A percentile compares a stretch with the other conserved stretches of the same genome.
These are phyloP conservation scores for Notodonta ziczac DNA, from an alignment of 2,888 invertebrate species.

Conservation along the genomic window DNA sequence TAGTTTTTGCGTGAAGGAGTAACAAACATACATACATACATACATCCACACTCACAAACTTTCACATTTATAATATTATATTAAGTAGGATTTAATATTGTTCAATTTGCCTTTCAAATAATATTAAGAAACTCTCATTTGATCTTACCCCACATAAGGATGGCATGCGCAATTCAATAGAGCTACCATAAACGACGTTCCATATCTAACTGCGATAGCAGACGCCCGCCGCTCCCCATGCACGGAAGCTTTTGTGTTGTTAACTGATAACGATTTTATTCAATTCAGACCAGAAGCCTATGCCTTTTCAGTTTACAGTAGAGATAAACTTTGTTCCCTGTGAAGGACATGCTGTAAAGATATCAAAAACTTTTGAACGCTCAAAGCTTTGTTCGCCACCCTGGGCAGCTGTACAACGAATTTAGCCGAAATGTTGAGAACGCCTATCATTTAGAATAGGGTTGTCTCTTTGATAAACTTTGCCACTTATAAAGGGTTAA, in stretches of 20 bases:
- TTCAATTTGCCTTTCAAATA: no score
- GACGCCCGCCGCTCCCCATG: not conserved
- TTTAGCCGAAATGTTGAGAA: not conserved
- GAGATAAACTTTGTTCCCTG: not conserved
- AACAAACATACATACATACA: no score
- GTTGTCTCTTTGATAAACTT: not conserved
- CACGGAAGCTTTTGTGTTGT: not conserved
- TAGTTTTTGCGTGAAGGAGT: no score
- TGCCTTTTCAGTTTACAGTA: not conserved
- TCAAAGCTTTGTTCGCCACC: not conserved
- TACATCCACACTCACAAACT: no score
- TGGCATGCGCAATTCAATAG: no score
- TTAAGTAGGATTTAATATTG: no score
- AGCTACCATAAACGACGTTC: not conserved
- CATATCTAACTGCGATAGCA: not conserved
- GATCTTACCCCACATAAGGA: no score
- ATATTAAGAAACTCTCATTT: no score
- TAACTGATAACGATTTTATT: not conserved
- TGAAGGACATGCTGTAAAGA: slow-evolving; percentile 2
- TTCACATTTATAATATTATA: no score
- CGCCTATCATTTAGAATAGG: not conserved
- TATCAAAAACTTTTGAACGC: not conserved
- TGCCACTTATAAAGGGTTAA: not conserved
- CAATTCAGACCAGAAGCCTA: not conserved
- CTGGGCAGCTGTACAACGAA: not conserved